Evolutionary conservation across 2,113 vertebrate genomes (phyloP).

Genomic region (Kryptolebias marmoratus): DNA sequence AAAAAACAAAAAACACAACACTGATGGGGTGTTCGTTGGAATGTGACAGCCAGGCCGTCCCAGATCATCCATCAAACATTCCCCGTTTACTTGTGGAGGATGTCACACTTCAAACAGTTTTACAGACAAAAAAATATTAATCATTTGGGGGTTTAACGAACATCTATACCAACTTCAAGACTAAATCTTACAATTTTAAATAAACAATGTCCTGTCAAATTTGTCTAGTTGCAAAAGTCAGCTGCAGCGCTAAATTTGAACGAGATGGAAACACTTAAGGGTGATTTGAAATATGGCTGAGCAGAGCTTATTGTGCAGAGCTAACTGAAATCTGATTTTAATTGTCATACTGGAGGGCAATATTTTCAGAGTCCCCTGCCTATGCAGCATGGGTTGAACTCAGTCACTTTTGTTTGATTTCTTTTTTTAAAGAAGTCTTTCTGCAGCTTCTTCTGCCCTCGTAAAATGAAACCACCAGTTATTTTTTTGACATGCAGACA

Average conservation of each 20-base stretch:
- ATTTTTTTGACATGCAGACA: too few relatives aligned
- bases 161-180: conserved; percentile 11
- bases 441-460: too few relatives aligned
- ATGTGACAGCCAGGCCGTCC: conserved; percentile 36
- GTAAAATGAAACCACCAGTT: neutral
- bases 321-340: too few relatives aligned
- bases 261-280: neutral
- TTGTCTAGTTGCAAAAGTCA: neutral
- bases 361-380: neutral
- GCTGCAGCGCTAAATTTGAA: neutral
- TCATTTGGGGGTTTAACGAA: neutral
- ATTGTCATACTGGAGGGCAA: neutral
- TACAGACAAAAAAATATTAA: conserved; percentile 21
- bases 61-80: conserved; percentile 41
- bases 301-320: neutral
- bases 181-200: conserved; percentile 4
- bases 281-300: neutral
- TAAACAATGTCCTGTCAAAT: neutral
- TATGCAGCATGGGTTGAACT: neutral
- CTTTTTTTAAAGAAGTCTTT: neutral
- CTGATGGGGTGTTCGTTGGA: conserved; percentile 46
- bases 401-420: neutral
- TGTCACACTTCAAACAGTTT: conserved; percentile 8
- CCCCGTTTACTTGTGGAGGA: conserved; percentile 23
- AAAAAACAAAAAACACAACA: conserved; percentile 18